Evolutionary conservation across 1,140 invertebrate genomes (phyloP).

Genomic region (Zophobas atratus): DNA sequence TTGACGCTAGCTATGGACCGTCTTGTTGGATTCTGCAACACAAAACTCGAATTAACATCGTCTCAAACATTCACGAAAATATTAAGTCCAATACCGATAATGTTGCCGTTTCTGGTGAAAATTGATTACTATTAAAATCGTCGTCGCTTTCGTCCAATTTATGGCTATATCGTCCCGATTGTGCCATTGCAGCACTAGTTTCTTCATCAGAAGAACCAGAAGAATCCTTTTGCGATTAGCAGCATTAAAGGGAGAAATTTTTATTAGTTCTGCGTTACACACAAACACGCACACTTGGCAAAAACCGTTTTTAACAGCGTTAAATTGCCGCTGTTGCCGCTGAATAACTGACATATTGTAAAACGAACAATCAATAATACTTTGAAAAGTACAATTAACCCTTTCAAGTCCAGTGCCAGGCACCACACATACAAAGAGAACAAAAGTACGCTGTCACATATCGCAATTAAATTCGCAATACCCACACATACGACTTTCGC

Average conservation of each 20-base stretch:
- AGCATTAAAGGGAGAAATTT: conserved; percentile 57
- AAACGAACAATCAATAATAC: conserved; percentile 49
- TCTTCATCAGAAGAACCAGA: conserved; percentile 67
- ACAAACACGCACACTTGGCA: conserved; percentile 5
- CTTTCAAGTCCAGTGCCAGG: conserved; percentile 44
- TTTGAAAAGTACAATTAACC: conserved; percentile 47
- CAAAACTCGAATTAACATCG: neutral
- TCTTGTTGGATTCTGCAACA: conserved; percentile 59
- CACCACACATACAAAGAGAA: conserved; percentile 39
- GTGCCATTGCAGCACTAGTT: conserved; percentile 61
- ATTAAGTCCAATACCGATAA: conserved; percentile 60
- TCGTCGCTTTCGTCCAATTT: conserved; percentile 65
- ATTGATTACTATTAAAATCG: conserved; percentile 66
- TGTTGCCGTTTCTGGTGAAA: conserved; percentile 63
- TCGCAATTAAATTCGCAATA: neutral
- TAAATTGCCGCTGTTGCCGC: conserved; percentile 29
- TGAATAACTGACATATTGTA: conserved; percentile 42
- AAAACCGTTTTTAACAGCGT: conserved; percentile 14
- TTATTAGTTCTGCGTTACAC: conserved; percentile 4
- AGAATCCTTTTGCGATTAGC: conserved; percentile 62
- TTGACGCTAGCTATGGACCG: conserved; percentile 55
- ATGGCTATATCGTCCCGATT: conserved; percentile 58
- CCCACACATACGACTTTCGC: no score
- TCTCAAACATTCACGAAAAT: neutral
- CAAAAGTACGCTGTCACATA: conserved; percentile 27